Conservation (phyloP, 2,797 vertebrate genomes). For the Propithecus deckenii region DNA sequence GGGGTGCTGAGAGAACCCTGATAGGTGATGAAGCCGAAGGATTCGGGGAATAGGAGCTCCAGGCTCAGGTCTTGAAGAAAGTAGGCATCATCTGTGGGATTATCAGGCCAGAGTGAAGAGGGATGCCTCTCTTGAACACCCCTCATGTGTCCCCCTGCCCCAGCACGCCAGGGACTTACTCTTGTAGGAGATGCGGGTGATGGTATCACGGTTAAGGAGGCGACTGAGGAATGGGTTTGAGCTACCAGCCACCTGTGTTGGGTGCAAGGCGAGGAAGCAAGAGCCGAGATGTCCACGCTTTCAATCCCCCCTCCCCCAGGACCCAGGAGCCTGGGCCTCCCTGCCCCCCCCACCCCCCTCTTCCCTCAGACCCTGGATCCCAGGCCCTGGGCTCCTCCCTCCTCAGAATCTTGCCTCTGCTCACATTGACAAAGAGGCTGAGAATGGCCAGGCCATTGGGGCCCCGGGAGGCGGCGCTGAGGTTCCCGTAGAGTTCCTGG, state of each 20-base stretch:
- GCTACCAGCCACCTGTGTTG: constrained; percentile 79
- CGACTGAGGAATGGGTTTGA: constrained; percentile 84
- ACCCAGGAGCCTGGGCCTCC: background rate
- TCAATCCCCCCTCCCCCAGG: background rate
- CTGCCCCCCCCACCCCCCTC: background rate
- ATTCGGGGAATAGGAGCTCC: constrained; percentile 83
- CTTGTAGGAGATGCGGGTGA: constrained; percentile 85
- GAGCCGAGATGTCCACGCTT: background rate
- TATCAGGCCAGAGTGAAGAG: background rate
- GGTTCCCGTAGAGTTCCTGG: constrained; percentile 83
- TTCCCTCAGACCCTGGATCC: background rate
- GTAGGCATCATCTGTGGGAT: constrained; percentile 81
- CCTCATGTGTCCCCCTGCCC: background rate
- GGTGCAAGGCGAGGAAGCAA: background rate
- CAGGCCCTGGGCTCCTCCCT: background rate
- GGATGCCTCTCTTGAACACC: background rate
- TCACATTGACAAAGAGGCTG: constrained; percentile 84
- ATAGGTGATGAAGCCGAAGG: constrained; percentile 84
- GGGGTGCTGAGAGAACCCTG: constrained; percentile 84
- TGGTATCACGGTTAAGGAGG: constrained; percentile 83
- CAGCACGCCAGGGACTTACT: constrained; percentile 72
- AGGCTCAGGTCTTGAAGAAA: constrained; percentile 82
- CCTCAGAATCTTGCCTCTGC: background rate
- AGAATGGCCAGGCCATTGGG: constrained; percentile 84
- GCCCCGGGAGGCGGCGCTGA: constrained; percentile 81